Base-by-base conservation (phyloP, 2,113 vertebrate genomes). In the Trichechus manatus region DNA sequence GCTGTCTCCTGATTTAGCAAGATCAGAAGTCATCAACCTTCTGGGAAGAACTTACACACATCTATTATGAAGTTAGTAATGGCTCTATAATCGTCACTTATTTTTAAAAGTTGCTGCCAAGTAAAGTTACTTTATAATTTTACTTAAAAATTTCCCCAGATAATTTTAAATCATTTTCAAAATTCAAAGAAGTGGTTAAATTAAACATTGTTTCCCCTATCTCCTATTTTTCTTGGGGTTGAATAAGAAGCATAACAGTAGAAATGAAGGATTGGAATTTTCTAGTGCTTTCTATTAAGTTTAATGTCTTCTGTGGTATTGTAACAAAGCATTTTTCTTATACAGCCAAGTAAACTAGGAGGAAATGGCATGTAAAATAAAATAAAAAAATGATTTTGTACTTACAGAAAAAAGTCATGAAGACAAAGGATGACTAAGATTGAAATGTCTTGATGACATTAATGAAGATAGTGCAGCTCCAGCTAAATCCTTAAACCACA, bases 81-180 rank as follows among this genome's bases (percentile, higher is more conserved):
- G 59, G 31, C n/a, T 75, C 61, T 36, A 17, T 1, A 53, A 66
- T 29, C 8, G 17, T 72, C 22, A 44, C 9, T 91, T 64, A 31
- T 82, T 89, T 78, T 44, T 36, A 70, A 90, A 61, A n/a, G 42
- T 44, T n/a, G 29, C 39, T 47, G 20, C 22, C 39, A 68, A 87
- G 47, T 14, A 56, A 68, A 90, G 42, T 77, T 25, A 66, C 47
- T 91, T 92, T 31, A 59, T 36, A 47, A 84, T 4, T 68, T n/a
- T 64, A 33, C 36, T 89, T n/a, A 77, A n/a, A 80, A 19, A 6
- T 44, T 27, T 47, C 4, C 59, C 53, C 53, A 3, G 6, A 39
- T 61, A 85, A 81, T 61, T 85, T 63, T 64, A 91, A 84, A 88
- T 75, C 47, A 29, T 80, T 83, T 89, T 83, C n/a, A 44, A 33